Conservation (phyloP, 2,888 invertebrate genomes). For the Molorchus minor region DNA sequence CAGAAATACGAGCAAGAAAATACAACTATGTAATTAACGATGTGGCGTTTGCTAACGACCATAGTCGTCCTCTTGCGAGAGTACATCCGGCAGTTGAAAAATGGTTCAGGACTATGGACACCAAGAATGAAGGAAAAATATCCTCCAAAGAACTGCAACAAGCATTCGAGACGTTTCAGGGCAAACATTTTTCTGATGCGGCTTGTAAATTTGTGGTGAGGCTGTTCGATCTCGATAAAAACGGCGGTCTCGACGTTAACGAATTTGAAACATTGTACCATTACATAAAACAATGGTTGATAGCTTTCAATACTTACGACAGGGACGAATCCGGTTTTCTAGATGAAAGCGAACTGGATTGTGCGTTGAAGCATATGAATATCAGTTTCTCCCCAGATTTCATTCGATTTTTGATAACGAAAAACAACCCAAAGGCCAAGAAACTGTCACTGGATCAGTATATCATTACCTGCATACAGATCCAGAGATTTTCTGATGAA, state of each 20-base stretch:
- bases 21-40: conserved; percentile 26
- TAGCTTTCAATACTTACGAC: conserved; percentile 56
- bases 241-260: conserved; percentile 55
- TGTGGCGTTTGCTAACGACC: conserved; percentile 20
- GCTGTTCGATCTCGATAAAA: conserved; percentile 57
- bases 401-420: conserved; percentile 53
- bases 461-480: conserved; percentile 59
- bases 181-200: conserved; percentile 54
- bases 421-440: conserved; percentile 50
- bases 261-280: conserved; percentile 58
- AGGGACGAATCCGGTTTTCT: conserved; percentile 51
- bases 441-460: conserved; percentile 58
- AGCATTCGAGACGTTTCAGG: conserved; percentile 57
- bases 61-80: neutral
- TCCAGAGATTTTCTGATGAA: conserved; percentile 59
- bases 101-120: conserved; percentile 52
- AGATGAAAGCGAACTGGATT: conserved; percentile 53
- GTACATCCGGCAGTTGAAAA: conserved; percentile 52
- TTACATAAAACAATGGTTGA: conserved; percentile 57
- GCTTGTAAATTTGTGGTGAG: conserved; percentile 58
- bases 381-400: conserved; percentile 55
- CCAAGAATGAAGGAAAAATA: conserved; percentile 51
- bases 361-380: conserved; percentile 55
- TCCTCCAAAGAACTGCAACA: conserved; percentile 55
- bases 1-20: conserved; percentile 13